Percentiles rank a stretch among this genome's conserved stretches.
These are phyloP conservation scores for Ceratitis capitata DNA, from an alignment of 1,140 invertebrate species.

Conservation along the genomic window DNA sequence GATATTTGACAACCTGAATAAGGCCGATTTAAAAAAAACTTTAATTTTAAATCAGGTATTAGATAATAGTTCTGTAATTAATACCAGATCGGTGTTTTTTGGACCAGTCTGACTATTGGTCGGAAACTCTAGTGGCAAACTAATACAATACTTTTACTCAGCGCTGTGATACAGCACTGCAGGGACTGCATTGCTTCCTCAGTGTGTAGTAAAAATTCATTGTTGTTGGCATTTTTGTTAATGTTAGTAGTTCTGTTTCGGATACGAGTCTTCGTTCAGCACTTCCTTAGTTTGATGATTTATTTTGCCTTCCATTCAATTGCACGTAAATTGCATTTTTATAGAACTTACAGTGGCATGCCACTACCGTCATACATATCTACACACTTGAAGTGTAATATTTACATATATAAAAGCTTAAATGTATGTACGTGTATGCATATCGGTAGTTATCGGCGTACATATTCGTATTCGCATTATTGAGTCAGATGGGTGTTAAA, in stretches of 20 bases:
- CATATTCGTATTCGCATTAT: no score
- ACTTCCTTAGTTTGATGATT: conserved; percentile 36
- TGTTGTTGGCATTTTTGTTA: not conserved
- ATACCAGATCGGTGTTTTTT: no score
- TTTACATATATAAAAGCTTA: not conserved
- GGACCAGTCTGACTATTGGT: no score
- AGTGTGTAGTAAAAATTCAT: no score
- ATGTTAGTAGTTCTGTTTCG: not conserved
- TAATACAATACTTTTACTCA: no score
- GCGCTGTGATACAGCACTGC: no score
- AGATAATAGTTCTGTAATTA: no score
- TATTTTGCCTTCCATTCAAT: conserved; percentile 16
- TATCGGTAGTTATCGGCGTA: not conserved
- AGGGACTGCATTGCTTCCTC: not conserved
- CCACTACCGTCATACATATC: not conserved
- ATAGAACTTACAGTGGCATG: not conserved
- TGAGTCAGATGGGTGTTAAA: not conserved
- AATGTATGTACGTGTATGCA: not conserved
- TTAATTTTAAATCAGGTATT: no score
- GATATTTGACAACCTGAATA: no score
- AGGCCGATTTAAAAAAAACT: no score
- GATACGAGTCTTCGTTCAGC: conserved; percentile 1
- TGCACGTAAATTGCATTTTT: conserved; percentile 30
- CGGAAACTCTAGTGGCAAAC: no score
- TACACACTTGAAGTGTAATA: no score